phyloP scores from a whole-genome alignment of 2,113 vertebrate species.

The Glareola pratincola region DNA sequence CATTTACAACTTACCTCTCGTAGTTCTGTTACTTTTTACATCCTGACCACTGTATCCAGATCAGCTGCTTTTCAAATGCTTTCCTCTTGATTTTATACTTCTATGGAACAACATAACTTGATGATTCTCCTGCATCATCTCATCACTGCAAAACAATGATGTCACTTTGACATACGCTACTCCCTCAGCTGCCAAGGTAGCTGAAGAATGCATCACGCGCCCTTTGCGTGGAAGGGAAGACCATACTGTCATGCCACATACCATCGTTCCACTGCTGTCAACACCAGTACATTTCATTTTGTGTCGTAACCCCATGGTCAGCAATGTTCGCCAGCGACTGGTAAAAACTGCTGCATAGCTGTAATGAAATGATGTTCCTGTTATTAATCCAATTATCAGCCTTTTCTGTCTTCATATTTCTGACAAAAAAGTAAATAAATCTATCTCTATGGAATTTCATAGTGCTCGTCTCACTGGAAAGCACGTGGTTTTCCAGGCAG shows the following conservation, averaged over 20 bases:
- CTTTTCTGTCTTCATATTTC: neutral
- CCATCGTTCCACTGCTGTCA: neutral
- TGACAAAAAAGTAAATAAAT: neutral
- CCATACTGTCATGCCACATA: neutral
- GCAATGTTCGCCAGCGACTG: accelerated
- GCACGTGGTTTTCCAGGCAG: neutral
- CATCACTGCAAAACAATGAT: neutral
- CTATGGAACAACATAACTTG: neutral
- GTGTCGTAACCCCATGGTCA: neutral
- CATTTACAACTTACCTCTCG: neutral
- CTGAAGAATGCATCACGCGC: neutral
- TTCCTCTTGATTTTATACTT: neutral
- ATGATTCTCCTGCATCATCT: neutral
- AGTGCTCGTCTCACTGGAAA: neutral
- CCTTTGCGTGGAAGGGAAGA: neutral
- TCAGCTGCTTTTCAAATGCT: neutral
- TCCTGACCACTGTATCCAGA: neutral
- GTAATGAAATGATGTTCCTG: neutral
- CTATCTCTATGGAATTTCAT: neutral
- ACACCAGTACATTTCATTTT: neutral
- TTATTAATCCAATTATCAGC: neutral
- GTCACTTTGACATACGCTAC: neutral
- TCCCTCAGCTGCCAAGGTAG: neutral
- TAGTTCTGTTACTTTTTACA: neutral
- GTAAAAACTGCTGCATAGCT: neutral